Conservation (phyloP, 2,113 vertebrate species). For the Hepsetus odoe region DNA sequence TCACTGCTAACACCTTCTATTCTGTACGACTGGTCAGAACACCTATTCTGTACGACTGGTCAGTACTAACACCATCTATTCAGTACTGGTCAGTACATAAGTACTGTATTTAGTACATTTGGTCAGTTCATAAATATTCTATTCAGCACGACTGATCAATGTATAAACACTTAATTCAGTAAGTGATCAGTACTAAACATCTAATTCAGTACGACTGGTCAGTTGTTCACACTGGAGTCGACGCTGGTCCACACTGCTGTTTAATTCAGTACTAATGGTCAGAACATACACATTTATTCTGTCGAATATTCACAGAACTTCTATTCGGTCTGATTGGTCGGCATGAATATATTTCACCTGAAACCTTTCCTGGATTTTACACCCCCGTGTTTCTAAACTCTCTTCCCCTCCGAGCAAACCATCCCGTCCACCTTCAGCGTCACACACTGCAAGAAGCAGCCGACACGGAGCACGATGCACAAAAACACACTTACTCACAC, state of each 20-base stretch:
- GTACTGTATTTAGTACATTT: too few species aligned
- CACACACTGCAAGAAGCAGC: neutral
- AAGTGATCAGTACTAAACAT: too few species aligned
- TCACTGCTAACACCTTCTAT: neutral
- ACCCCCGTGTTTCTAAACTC: too few species aligned
- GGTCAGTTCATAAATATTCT: neutral
- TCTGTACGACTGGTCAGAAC: neutral
- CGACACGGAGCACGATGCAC: neutral
- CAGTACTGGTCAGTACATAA: too few species aligned
- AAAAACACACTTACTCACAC: constrained; percentile 6
- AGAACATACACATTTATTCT: neutral
- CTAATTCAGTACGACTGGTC: too few species aligned
- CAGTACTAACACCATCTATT: neutral
- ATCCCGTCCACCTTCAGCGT: too few species aligned
- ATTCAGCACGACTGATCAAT: neutral
- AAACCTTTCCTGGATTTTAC: too few species aligned
- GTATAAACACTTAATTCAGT: too few species aligned
- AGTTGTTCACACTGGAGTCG: too few species aligned
- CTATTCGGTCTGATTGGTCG: neutral
- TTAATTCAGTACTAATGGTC: neutral
- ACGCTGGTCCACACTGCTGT: too few species aligned
- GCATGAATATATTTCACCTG: neutral
- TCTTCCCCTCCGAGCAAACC: too few species aligned
- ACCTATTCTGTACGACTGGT: neutral
- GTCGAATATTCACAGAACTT: too few species aligned